These are phyloP conservation scores for Hydrocynus forskahlii DNA, from an alignment of 2,797 vertebrate species.

Conservation along the genomic window DNA sequence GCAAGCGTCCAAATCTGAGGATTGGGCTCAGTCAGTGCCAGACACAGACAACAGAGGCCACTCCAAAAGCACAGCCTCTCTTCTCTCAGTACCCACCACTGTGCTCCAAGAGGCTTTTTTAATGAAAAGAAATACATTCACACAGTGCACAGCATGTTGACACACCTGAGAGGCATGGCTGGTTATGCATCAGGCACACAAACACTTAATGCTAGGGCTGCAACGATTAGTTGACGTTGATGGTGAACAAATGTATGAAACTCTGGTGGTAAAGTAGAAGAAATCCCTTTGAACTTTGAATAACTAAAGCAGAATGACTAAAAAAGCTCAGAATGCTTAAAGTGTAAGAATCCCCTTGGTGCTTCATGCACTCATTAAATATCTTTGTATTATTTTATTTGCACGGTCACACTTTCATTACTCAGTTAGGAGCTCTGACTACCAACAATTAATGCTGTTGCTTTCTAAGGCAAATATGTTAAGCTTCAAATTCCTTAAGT, in stretches of 20 bases:
- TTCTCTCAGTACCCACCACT: constrained; percentile 43
- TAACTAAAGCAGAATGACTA: too few relatives aligned
- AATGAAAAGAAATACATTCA: background rate
- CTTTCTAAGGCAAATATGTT: too few relatives aligned
- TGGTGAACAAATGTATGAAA: background rate
- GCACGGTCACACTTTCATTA: too few relatives aligned
- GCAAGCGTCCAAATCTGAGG: constrained; percentile 46
- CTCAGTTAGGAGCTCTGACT: too few relatives aligned
- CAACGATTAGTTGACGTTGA: background rate
- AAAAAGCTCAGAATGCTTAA: too few relatives aligned
- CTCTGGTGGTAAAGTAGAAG: too few relatives aligned
- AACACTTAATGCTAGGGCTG: constrained; percentile 21
- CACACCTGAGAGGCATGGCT: constrained; percentile 66
- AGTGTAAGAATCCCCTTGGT: too few relatives aligned
- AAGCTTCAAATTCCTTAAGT: too few relatives aligned
- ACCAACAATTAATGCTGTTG: too few relatives aligned
- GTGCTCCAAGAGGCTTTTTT: background rate
- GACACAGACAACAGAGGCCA: constrained; percentile 51
- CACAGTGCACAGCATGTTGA: constrained; percentile 38
- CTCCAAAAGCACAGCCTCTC: constrained; percentile 66
- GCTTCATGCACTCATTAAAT: too few relatives aligned
- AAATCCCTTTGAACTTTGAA: too few relatives aligned
- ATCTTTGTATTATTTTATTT: too few relatives aligned
- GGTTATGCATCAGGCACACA: constrained; percentile 60
- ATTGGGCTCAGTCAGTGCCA: constrained; percentile 40